Evolutionary conservation across 2,888 invertebrate species (phyloP), one percentile per base, ranked within the genome.

Genomic region (Quadroppia sp.): DNA sequence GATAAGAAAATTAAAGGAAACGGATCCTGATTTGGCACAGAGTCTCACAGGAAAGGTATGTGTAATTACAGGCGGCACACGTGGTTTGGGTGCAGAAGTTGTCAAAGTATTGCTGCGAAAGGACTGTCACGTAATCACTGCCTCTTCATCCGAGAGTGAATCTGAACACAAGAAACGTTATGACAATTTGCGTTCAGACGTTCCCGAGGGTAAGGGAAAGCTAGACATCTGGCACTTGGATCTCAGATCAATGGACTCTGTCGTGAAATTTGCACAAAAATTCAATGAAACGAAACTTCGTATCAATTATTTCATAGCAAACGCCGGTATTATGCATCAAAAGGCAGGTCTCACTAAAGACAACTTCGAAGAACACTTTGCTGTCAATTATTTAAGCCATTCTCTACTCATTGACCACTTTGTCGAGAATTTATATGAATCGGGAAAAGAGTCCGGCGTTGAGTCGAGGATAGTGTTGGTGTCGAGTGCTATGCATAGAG

Each of bases 301-400:
- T 0, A 86, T 94, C 72, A 86, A 92, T 81, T 80, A 90, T 78
- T 84, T 94, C 48, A 86, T 93, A 1, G 93, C 93, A 82, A 93
- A 92, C 83, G 90, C 95, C 80, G 95, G 94, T 40, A 88, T 94
- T 61, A 94, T 95, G 94, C 91, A 91, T 82, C 88, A 88, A 4
- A 91, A 92, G 40, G 90, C 88, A 79, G 85, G 86, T 72, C 83
- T 89, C 78, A 91, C 93, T 0, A 86, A 86, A 78, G 94, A 94
- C 81, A 92, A 92, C 0, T 89, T 88, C 80, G 95, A 96, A 83
- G 87, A 88, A 17, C 94, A 94, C 80, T 88, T 94, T 83, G 90
- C 89, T 72, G 88, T 90, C 11, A 96, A 96, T 82, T 92, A 93
- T 82, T 84, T 95, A 78, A 90, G 93, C 3, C 92, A 93, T 82